Base-by-base conservation (phyloP, 2,888 invertebrate genomes). In the Sinentomon sp. region DNA sequence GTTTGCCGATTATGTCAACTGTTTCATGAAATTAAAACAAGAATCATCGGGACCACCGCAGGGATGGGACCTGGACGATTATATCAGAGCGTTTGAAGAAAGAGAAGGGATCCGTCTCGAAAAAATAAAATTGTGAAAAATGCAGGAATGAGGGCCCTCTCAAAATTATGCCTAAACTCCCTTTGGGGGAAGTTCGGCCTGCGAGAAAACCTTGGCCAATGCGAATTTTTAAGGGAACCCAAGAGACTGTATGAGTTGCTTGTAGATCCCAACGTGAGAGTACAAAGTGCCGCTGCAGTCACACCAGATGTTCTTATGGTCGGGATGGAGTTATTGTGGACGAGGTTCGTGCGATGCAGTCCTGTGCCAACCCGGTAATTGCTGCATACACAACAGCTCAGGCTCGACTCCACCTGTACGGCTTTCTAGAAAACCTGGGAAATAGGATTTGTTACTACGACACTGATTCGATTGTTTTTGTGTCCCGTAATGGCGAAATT, bases 361-460 rank as follows among this genome's bases (percentile, higher is more conserved):
- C n/a, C n/a, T n/a, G n/a, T n/a, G n/a, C n/a, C n/a, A 51, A 48
- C 36, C 41, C 46, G 1, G 43, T 46, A 7, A 43, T 55, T 5
- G 53, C 52, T 0, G 44, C 47, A 1, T 53, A 49, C 29, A 50
- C 49, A 1, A 53, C 52, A 3, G 36, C 46, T 5, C 42, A 45
- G 22, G 49, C 52, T 0, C 31, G 51, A 4, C 33, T 52, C 2
- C 45, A 48, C 35, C 37, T 53, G 2, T 50, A 49, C 34, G 30
- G 32, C 3, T 46, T 46, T 17, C 35, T 54, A 4, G 43, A 51
- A 6, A 33, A 34, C 14, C 36, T 54, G 6, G 44, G 39, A 5
- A 30, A 40, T 19, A 28, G 47, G 9, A 46, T 46, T 7, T 31
- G 53, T 7, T 52, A 54, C 38, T 49, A 39, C 28, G 51, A 53